A percentile compares a stretch with the other conserved stretches of the same genome.
These are phyloP conservation scores for Melanchra persicariae DNA, from an alignment of 2,888 invertebrate genomes.

Conservation along the genomic window DNA sequence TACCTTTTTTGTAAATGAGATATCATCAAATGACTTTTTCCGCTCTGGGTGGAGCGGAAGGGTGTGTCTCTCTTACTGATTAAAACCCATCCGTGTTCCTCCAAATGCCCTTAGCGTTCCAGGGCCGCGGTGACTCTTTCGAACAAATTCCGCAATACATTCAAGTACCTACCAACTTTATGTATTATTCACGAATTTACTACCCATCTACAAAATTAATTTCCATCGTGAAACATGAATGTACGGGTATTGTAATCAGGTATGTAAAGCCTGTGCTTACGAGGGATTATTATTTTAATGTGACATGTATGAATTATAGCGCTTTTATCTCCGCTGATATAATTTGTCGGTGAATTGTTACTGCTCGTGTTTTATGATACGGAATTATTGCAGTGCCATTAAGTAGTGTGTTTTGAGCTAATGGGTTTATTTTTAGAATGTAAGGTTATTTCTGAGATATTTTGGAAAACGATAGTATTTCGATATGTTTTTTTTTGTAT, in stretches of 20 bases:
- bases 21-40: too few species aligned
- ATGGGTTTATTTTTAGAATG: background rate
- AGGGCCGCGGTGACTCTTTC: too few species aligned
- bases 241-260: slow-evolving; percentile 61
- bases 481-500: too few species aligned
- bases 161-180: background rate
- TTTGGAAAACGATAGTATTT: background rate
- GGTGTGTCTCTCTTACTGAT: too few species aligned
- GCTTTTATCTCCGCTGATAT: slow-evolving; percentile 60
- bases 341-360: slow-evolving; percentile 57
- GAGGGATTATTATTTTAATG: slow-evolving; percentile 64
- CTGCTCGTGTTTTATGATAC: slow-evolving; percentile 33
- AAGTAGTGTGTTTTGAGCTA: slow-evolving; percentile 3
- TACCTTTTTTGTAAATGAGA: too few species aligned
- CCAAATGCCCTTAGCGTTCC: too few species aligned
- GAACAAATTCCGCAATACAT: too few species aligned
- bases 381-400: slow-evolving; percentile 49
- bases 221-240: slow-evolving; percentile 57
- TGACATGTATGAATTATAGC: slow-evolving; percentile 63
- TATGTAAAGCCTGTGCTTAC: slow-evolving; percentile 56
- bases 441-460: background rate
- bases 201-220: slow-evolving; percentile 51
- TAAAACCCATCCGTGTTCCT: too few species aligned
- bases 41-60: too few species aligned
- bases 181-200: slow-evolving; percentile 21